These are phyloP conservation scores for Morpho deidamia DNA, from an alignment of 2,888 invertebrate genomes.

Conservation along the genomic window DNA sequence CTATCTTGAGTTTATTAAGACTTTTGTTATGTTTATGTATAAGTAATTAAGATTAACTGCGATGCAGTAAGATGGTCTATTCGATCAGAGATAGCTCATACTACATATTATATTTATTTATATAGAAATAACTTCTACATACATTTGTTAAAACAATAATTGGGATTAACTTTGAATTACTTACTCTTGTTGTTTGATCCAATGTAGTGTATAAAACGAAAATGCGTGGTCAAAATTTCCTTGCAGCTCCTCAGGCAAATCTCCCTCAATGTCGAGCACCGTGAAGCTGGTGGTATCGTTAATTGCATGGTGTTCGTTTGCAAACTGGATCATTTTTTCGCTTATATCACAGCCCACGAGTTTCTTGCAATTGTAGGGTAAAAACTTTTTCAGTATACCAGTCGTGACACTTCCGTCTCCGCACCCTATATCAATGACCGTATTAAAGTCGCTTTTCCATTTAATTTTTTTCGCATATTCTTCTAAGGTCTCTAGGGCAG, in stretches of 20 bases:
- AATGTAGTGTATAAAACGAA: conserved; percentile 89
- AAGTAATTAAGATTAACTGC: too few species aligned
- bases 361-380: conserved; percentile 74
- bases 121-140: background rate
- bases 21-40: too few species aligned
- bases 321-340: conserved; percentile 83
- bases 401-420: conserved; percentile 85
- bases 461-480: conserved; percentile 79
- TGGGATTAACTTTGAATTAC: conserved; percentile 24
- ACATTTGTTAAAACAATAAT: background rate
- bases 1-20: too few species aligned
- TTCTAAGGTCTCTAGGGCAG: conserved; percentile 77
- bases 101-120: too few species aligned
- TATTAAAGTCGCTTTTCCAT: conserved; percentile 66
- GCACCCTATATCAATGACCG: conserved; percentile 85
- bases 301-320: conserved; percentile 71
- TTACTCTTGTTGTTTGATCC: conserved; percentile 86
- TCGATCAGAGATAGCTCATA: too few species aligned
- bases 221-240: conserved; percentile 82
- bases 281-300: conserved; percentile 66
- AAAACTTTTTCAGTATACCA: conserved; percentile 76
- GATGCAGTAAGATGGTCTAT: too few species aligned
- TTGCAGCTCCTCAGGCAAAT: conserved; percentile 63
- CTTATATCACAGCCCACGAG: conserved; percentile 85
- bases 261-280: conserved; percentile 77